Base-by-base conservation (phyloP, 2,888 invertebrate genomes). In the Prosapia bicincta region DNA sequence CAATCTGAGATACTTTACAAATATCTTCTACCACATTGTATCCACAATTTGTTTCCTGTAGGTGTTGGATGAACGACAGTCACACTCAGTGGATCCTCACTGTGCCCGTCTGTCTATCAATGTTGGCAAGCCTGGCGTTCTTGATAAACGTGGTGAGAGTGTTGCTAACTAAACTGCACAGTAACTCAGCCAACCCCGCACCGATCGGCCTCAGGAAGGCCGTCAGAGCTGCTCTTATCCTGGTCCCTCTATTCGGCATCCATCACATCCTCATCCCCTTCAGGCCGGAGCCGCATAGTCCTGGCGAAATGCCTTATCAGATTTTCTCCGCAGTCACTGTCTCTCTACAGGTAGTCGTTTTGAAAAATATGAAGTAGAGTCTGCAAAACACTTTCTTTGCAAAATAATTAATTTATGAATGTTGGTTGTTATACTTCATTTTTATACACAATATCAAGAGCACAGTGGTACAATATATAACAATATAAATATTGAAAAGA, bases 181-280 rank as follows among this genome's bases (percentile, higher is more conserved):
- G 90, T 0, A 87, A 88, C 43, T 89, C 90, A 5, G 87, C 88
- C 9, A 90, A 89, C 78, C 89, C 89, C 0, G 88, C 88, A 0
- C 88, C 89, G 3, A 79, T 82, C 15, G 78, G 81, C 81, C 81
- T 74, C 82, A 92, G 95, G 80, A 94, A 92, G 72, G 85, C 85
- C 13, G 86, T 87, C 82, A 91, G 94, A 81, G 98, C 96, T 72
- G 96, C 96, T 0, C 87, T 96, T 82, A 90, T 98, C 81, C 88
- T 98, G 83, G 95, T 97, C 76, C 98, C 98, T 28, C 88, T 98
- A 80, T 88, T 98, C 79, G 98, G 97, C 3, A 88, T 97, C 72
- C 97, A 97, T 86, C 97, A 95, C 85, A 89, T 97, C 82, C 88
- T 97, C 79, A 94, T 94, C 81, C 95, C 96, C 30, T 94, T 96